These are phyloP conservation scores for Notoglanidium macrostoma DNA, from an alignment of 2,797 vertebrate species.

Conservation along the genomic window DNA sequence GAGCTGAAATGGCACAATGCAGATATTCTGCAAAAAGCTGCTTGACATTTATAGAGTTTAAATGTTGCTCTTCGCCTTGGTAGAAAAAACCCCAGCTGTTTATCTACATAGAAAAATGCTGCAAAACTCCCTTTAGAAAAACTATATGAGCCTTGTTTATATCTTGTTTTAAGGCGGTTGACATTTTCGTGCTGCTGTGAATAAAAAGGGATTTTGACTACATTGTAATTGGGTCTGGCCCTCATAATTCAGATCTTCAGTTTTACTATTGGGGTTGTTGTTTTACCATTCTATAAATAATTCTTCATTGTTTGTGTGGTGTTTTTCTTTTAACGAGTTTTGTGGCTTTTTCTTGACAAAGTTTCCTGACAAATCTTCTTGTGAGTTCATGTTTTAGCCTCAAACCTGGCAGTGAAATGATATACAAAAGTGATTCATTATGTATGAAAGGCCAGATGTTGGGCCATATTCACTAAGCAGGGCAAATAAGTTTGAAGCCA, in stretches of 20 bases:
- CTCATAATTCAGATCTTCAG: background rate
- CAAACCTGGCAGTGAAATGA: background rate
- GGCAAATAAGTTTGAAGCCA: no score
- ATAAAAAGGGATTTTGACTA: constrained; percentile 7
- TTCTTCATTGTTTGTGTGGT: background rate
- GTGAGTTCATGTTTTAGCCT: background rate
- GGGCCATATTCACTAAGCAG: no score
- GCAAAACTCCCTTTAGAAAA: background rate
- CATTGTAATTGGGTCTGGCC: constrained; percentile 1
- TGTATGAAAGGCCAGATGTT: background rate
- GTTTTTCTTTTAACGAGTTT: background rate
- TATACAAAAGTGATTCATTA: background rate
- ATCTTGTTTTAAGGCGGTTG: background rate
- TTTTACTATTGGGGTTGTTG: background rate
- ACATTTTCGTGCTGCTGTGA: constrained; percentile 3
- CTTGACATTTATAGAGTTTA: constrained; percentile 24
- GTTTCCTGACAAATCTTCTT: background rate
- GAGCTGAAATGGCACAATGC: background rate
- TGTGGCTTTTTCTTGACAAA: background rate
- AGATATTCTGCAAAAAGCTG: background rate
- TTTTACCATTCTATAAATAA: background rate
- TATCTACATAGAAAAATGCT: constrained; percentile 5
- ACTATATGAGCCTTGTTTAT: constrained; percentile 6
- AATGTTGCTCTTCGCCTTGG: background rate
- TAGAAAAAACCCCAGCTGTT: background rate